Evolutionary conservation across 2,797 vertebrate species (phyloP), one percentile per base, ranked within the genome.

Genomic region (Nyctibius grandis): DNA sequence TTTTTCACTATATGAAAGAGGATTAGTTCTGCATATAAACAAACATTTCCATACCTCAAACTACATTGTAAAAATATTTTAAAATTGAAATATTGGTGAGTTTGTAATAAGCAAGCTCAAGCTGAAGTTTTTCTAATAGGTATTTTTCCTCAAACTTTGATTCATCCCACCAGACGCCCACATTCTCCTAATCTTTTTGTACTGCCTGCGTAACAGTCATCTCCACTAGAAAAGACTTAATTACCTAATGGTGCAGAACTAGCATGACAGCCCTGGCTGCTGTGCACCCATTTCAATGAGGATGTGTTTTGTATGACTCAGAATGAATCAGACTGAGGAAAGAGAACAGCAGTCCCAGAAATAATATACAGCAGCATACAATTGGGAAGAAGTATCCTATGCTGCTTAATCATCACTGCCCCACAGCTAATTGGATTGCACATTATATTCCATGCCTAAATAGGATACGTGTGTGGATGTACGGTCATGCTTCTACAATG

Each of bases 161-260:
- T 86, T 97, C 91, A 85, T 96, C 95, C 95, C 81, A 96, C 91
- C 50, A 92, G 93, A 94, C 95, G 33, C 85, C 93, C 84, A 97
- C 93, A 54, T 40, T 88, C 60, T 94, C 78, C 74, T 88, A 74
- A 26, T 75, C 90, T 95, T 91, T 96, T 88, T 96, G 79, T 96
- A 89, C 90, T 96, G 85, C 96, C 87, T 95, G 91, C 48, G 56
- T 90, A 95, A 96, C 93, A 97, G 92, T 94, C 89, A 94, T 97
- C 97, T 96, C 85, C 97, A 91, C 95, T 64, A 95, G 94, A 97
- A 97, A 95, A 97, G 92, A 96, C 80, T 96, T 80, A 98, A 96
- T 97, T 97, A 97, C 96, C 97, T 98, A 98, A 98, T 97, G 97
- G 95, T 96, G 97, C 98, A 98, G 97, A 98, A 97, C 96, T 95